Base-by-base conservation (phyloP, 2,113 vertebrate genomes). In the Chaenogobius annularis region DNA sequence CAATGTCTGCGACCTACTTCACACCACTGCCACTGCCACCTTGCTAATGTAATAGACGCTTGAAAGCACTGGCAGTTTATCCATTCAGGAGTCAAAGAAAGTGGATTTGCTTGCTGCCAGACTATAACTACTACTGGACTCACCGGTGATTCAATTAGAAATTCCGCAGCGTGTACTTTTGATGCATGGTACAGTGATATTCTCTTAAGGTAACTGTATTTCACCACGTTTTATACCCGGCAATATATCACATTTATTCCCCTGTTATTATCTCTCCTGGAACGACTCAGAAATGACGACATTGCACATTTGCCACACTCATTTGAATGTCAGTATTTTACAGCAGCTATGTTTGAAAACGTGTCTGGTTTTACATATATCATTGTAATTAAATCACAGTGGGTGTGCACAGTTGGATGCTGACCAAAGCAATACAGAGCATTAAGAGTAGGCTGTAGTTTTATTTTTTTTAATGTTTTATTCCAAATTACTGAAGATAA, bases 131-230 rank as follows among this genome's bases (percentile, higher is more conserved):
- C 67, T 78, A 77, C 78, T 69, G 80, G 85, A 58, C 55, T 31
- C 79, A 85, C 85, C 61, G 79, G 82, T 80, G 83, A 86, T 87
- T 82, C 87, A 90, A 92, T 87, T 80, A 91, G 82, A 80, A 82
- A 69, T 81, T 84, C 55, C 77, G 77, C 67, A 75, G 67, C 47
- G 13, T 78, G 64, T 79, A 70, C 73, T 71, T 62, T 86, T 84
- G 81, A 89, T 82, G 76, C 84, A 84, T 77, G 63, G 78, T 54
- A 46, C 78, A 74, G 68, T 80, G 77, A 40, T 63, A 72, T 84
- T 77, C 83, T 86, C 84, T 80, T 81, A 82, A 85, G 82, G 81
- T 85, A 75, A 70, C 69, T 61, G 35, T 69, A 67, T 86, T 84
- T 88, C 80, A 78, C 72, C 73, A 80, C 77, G 72, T 86, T 58